Base-by-base conservation (phyloP, 2,797 vertebrate genomes). In the Apogon talboti region DNA sequence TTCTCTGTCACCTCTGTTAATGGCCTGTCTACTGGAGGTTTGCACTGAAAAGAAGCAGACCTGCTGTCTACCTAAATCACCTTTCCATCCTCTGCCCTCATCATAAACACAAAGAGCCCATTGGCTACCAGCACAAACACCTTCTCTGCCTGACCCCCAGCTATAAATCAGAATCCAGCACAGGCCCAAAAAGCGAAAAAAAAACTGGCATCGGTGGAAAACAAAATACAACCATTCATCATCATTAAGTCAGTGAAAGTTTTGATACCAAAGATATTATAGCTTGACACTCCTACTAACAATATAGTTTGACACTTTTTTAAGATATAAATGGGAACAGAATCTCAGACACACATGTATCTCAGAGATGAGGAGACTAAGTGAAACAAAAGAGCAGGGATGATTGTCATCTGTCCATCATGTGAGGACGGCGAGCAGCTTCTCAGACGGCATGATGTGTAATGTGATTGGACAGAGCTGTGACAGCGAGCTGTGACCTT, bases 401-500 rank as follows among this genome's bases (percentile, higher is more conserved):
- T 91, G 90, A 91, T 91, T 94, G 93, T 93, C 93, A 94, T 82
- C 87, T 93, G 90, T 93, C 93, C 90, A 71, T 94, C 93, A 93
- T 56, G 52, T 51, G 71, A 59, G 72, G 76, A 66, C 81, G 84
- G 87, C 78, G 72, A 74, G 77, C 72, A 19, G 85, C 79, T 74
- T 68, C 85, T 88, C 79, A 73, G 78, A 74, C 75, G 81, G 43
- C 77, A 13, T 85, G 78, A 87, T 69, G 69, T 44, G 60, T 93
- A 94, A 94, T 92, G 74, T 43, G 83, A 86, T 88, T 63, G 92
- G 94, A 94, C 93, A 90, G 85, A 67, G 85, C 89, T 89, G 89
- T 93, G 93, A 95, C 93, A 92, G 92, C 58, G 80, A 87, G 89
- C 88, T 82, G 84, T 94, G 93, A 94, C 94, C 94, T 94, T 94